A percentile compares a stretch with the other conserved stretches of the same genome.
Evolutionary conservation across 2,888 invertebrate genomes (phyloP).

Genomic region (Polydrusus tereticollis): DNA sequence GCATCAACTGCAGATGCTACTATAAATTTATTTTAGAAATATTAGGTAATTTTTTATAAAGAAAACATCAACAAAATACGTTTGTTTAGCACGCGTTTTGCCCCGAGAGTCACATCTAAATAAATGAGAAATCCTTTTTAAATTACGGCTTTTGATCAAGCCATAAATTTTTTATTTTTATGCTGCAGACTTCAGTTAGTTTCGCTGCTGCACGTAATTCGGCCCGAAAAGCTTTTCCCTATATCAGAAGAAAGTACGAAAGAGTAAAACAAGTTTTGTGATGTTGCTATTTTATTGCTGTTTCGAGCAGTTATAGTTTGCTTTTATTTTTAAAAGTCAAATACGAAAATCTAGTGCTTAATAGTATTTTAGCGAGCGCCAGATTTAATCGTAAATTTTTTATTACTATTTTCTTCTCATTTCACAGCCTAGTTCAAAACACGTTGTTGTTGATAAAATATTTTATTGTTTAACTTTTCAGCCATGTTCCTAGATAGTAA

Average conservation of each 20-base stretch:
- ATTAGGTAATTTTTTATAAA: constrained; percentile 10
- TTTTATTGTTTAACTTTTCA: too few species aligned
- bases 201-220: constrained; percentile 17
- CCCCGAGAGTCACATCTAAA: constrained; percentile 1
- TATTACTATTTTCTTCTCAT: not conserved
- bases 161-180: constrained; percentile 14
- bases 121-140: constrained; percentile 21
- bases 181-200: constrained; percentile 8
- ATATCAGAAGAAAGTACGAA: not conserved
- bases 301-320: constrained; percentile 1
- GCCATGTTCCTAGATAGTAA: too few species aligned
- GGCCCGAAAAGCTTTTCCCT: not conserved
- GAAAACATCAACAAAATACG: not conserved
- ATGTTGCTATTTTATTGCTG: constrained; percentile 2
- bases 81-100: constrained; percentile 3
- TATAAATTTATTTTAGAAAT: too few species aligned
- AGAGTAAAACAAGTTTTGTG: constrained; percentile 1
- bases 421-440: too few species aligned
- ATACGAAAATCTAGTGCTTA: not conserved
- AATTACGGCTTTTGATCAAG: constrained; percentile 9
- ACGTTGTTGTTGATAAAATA: too few species aligned
- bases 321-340: not conserved
- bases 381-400: not conserved
- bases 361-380: not conserved
- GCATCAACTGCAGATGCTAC: too few species aligned